Conservation (phyloP, 2,888 invertebrate genomes). For the Oscheius myriophilus region DNA sequence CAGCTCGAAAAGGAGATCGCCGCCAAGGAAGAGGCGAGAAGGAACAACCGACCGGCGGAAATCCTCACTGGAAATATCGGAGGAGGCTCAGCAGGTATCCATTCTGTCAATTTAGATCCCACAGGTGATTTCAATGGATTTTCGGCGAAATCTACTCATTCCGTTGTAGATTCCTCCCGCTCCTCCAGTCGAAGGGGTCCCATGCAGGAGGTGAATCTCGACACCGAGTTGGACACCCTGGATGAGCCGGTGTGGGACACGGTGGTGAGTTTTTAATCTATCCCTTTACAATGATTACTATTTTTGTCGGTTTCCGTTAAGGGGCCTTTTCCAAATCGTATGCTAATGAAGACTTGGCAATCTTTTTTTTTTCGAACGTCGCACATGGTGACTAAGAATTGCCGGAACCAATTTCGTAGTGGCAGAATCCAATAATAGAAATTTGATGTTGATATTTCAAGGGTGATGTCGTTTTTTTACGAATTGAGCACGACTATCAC, state of each 20-base stretch:
- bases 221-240: slow-evolving; percentile 67
- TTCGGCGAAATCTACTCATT: no score
- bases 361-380: no score
- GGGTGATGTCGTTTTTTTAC: no score
- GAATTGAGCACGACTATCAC: no score
- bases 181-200: slow-evolving; percentile 10
- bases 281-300: no score
- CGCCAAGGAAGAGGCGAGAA: slow-evolving; percentile 55
- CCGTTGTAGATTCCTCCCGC: slow-evolving; percentile 21
- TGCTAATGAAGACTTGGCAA: no score
- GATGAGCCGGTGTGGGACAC: slow-evolving; percentile 70
- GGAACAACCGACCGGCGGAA: slow-evolving; percentile 31
- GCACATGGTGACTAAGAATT: no score
- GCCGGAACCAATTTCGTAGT: no score
- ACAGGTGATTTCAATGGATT: not conserved
- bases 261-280: slow-evolving; percentile 45
- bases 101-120: not conserved
- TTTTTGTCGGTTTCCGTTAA: no score
- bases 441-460: no score
- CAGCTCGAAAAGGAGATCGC: slow-evolving; percentile 69
- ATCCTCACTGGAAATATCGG: slow-evolving; percentile 47
- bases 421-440: no score
- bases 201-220: slow-evolving; percentile 57
- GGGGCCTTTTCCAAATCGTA: no score
- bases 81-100: slow-evolving; percentile 13